Evolutionary conservation across 2,888 invertebrate species (phyloP).

Genomic region (Alentia gelatinosa): DNA sequence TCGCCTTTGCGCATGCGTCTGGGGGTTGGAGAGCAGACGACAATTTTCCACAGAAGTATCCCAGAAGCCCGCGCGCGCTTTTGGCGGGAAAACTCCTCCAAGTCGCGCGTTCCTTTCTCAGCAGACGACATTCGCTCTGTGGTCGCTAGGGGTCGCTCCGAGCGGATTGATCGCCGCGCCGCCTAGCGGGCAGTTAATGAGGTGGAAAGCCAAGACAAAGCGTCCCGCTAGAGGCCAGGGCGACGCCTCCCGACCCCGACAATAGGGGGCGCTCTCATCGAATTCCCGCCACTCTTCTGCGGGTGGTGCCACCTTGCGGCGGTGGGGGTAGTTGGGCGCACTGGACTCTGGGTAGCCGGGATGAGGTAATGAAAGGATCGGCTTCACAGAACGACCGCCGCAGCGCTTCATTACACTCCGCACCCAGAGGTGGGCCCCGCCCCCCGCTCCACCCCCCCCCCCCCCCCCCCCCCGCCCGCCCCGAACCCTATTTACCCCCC

Average conservation of each 20-base stretch:
- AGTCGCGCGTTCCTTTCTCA: not conserved
- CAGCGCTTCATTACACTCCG: not conserved
- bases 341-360: not conserved
- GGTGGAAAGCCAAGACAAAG: constrained; percentile 17
- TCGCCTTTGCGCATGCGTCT: not conserved
- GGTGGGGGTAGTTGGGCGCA: not conserved
- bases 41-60: not conserved
- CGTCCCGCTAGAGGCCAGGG: not conserved
- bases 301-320: not conserved
- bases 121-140: constrained; percentile 6
- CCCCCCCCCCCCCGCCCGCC: not conserved
- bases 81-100: not conserved
- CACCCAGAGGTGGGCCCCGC: not conserved
- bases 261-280: not conserved
- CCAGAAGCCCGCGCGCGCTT: not conserved
- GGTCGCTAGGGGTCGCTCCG: not conserved
- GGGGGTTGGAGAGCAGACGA: not conserved
- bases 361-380: constrained; percentile 14
- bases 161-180: constrained; percentile 2
- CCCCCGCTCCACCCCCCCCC: not conserved
- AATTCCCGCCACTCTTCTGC: not conserved
- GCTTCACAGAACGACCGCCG: not conserved
- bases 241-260: not conserved
- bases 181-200: constrained; percentile 21
- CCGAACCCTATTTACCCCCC: too few species aligned